Evolutionary conservation across 2,113 vertebrate genomes (phyloP).

Genomic region (Megaceryle maxima): DNA sequence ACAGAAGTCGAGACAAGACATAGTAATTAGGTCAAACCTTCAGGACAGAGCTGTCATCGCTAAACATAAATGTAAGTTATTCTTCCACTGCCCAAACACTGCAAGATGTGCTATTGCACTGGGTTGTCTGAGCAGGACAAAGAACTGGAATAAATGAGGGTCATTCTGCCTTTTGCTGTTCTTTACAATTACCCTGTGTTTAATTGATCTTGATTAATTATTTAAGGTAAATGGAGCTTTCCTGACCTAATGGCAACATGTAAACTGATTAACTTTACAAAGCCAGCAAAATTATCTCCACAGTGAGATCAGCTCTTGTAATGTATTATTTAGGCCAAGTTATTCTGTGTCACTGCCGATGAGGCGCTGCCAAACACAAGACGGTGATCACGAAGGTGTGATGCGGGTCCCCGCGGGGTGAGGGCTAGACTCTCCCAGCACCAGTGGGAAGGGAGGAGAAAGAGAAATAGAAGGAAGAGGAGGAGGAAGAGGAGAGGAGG

Average conservation of each 20-base stretch:
- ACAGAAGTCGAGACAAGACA: slow-evolving; percentile 20
- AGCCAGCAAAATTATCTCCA: slow-evolving; percentile 33
- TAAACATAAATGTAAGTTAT: background rate
- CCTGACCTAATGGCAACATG: slow-evolving; percentile 39
- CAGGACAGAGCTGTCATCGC: slow-evolving; percentile 18
- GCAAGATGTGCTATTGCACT: background rate
- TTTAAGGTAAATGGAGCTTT: slow-evolving; percentile 38
- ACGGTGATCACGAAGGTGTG: fast-evolving
- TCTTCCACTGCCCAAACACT: background rate
- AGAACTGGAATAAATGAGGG: background rate
- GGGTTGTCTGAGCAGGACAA: background rate
- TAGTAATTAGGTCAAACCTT: slow-evolving; percentile 59
- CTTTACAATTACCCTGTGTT: background rate
- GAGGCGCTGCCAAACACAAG: background rate
- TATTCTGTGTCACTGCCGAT: background rate
- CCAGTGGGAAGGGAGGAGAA: background rate
- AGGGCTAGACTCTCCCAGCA: too few species aligned
- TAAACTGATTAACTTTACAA: slow-evolving; percentile 54
- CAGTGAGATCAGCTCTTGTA: background rate
- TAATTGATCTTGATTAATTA: slow-evolving; percentile 61
- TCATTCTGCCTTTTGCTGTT: slow-evolving; percentile 7
- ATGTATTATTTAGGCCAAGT: background rate
- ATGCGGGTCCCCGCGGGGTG: too few species aligned
- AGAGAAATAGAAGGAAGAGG: background rate
- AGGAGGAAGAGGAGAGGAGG: background rate